Percentiles rank a stretch among this genome's conserved stretches.
Conservation (phyloP, 2,113 vertebrate genomes). For the Oreochromis aureus region DNA sequence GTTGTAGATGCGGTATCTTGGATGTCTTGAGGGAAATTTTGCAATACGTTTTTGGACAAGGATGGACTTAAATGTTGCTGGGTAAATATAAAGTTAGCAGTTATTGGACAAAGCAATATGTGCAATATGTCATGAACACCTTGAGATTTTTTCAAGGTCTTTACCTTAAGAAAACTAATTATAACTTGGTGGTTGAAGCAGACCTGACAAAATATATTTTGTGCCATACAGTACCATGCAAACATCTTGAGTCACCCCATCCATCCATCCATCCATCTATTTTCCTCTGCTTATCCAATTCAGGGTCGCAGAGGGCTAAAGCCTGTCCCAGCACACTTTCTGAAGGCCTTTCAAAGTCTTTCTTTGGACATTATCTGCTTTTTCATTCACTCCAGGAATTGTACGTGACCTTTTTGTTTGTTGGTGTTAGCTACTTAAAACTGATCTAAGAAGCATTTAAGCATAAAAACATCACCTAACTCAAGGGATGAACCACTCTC, state of each 20-base stretch:
- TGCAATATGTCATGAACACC: background rate
- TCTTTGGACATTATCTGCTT: background rate
- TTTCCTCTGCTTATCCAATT: background rate
- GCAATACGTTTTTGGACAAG: background rate
- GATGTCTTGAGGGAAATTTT: background rate
- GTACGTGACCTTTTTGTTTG: background rate
- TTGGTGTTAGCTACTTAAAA: background rate
- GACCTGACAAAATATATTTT: background rate
- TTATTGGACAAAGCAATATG: background rate
- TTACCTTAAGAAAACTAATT: background rate
- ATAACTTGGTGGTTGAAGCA: background rate
- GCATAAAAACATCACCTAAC: background rate
- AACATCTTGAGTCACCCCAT: background rate
- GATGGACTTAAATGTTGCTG: background rate
- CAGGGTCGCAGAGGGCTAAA: background rate
- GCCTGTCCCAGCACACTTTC: background rate
- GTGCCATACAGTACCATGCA: background rate
- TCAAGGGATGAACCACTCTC: background rate
- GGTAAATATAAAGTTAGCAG: background rate
- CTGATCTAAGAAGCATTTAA: background rate
- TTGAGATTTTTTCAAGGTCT: background rate
- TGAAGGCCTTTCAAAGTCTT: background rate
- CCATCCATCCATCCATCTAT: background rate
- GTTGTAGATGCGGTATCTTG: background rate
- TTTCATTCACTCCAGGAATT: background rate